Evolutionary conservation across 2,797 vertebrate species (phyloP), one percentile per base, ranked within the genome.

Genomic region (Gastrophryne carolinensis): DNA sequence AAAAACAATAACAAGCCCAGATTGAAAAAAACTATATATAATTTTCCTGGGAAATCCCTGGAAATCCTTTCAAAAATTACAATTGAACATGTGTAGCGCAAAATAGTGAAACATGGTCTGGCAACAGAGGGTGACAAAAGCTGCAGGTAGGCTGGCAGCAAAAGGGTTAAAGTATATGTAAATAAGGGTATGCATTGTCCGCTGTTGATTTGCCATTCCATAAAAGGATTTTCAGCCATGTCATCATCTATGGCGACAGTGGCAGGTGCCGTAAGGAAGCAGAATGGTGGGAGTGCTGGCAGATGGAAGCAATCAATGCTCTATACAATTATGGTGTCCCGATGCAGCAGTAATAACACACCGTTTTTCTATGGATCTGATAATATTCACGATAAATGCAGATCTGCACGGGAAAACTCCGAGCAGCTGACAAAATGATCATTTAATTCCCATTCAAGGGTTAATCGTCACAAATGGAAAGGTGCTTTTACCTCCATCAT

Each of bases 401-500:
- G 34, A 64, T 35, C 23, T 30, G 47, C 58, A n/a, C 23, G 54
- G 58, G 15, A 17, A 50, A 50, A 17, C 17, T 66, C 17, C 29
- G 24, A 30, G 53, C 50, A 56, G 50, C 65, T 54, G 50, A 68
- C 32, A 17, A 58, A 21, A 12, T 49, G 34, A 30, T n/a, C 29
- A 24, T 30, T 57, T 19, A 17, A 49, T 62, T 62, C 54, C 30
- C 47, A 69, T 44, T 39, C 53, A 19, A 10, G 67, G 68, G 75
- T 78, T 78, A 78, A 78, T 72, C 47, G 13, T 60, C 32, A 12
- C 73, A 37, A 44, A 44, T n/a, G 61, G 61, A 24, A 78, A 72
- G 67, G 60, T 50, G 24, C 52, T 76, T 8, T 49, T 63, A 64
- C 58, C 68, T 23, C 83, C 0, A 81, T 85, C 83, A 82, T 86